phyloP scores from a whole-genome alignment of 2,888 invertebrate species.

The Temnothorax unifasciatus region DNA sequence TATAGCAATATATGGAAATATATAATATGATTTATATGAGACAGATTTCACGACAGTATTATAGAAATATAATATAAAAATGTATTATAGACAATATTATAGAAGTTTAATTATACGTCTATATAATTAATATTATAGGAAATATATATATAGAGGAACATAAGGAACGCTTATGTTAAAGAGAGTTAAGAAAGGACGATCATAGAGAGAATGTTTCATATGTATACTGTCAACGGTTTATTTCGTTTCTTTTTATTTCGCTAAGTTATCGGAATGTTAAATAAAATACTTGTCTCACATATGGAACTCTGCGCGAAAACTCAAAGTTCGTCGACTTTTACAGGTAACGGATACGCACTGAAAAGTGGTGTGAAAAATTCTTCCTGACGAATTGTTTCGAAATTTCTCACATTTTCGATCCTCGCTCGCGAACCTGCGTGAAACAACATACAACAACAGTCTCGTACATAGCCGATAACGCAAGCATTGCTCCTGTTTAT shows the following conservation, averaged over 20 bases:
- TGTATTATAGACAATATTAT: no score
- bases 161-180: not conserved
- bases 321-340: conserved; percentile 49
- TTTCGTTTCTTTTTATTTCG: conserved; percentile 68
- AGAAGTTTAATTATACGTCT: no score
- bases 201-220: not conserved
- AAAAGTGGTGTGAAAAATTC: conserved; percentile 68
- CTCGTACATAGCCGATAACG: conserved; percentile 31
- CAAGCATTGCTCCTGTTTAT: conserved; percentile 57
- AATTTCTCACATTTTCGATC: conserved; percentile 22
- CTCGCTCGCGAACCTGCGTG: conserved; percentile 48
- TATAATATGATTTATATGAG: no score
- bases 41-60: no score
- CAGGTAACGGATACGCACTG: conserved; percentile 66
- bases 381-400: not conserved
- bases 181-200: not conserved
- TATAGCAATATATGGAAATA: no score
- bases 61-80: not conserved
- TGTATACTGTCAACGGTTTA: conserved; percentile 73
- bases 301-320: conserved; percentile 58
- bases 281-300: conserved; percentile 66
- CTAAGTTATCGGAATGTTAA: conserved; percentile 79
- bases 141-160: no score
- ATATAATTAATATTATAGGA: not conserved
- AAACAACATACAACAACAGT: conserved; percentile 62